Base-by-base conservation (phyloP, 2,797 vertebrate species). In the Australoheros facetus region DNA sequence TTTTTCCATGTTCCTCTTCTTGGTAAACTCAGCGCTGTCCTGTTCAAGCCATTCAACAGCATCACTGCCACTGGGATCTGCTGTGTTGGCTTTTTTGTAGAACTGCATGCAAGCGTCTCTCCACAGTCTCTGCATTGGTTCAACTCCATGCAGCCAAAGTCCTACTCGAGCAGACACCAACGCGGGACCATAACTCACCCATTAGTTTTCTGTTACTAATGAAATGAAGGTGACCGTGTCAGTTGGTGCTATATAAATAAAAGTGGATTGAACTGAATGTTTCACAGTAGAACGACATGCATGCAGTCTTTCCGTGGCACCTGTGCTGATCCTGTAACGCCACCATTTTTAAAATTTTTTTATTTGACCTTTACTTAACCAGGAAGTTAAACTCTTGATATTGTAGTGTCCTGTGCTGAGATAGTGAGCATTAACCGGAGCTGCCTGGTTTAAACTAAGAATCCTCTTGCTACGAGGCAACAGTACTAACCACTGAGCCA, bases 151-250 rank as follows among this genome's bases (percentile, higher is more conserved):
- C 13, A 26, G 60, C 21, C 42, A 42, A 64, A 26, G 21, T 64
- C 1, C 21, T 45, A 45, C 26, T 21, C 9, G 21, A 64, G 10
- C 17, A 10, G 21, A 37, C 10, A 45, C 60, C 21, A 28, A 66
- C 23, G 16, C 23, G 10, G 42, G 60, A 64, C 37, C 37, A 11
- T 19, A 45, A 45, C 28, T 66, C 45, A 17, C 39, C 45, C 17
- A 64, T 66, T 45, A 66, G 5, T 66, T 23, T 66, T 66, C 39
- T 19, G 39, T 66, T 66, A 66, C 60, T 26, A 11, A 45, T 21
- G 39, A 66, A 66, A 45, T 7, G 17, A 66, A 66, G 8, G 39
- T 45, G 39, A 23, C 6, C 0, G 23, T 28, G 60, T 45, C 17
- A 7, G 23, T 32, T 7, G 32, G 32, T 32, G 32, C 32, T 9